Conservation (phyloP, 2,113 vertebrate genomes). For the Regulus satrapa region DNA sequence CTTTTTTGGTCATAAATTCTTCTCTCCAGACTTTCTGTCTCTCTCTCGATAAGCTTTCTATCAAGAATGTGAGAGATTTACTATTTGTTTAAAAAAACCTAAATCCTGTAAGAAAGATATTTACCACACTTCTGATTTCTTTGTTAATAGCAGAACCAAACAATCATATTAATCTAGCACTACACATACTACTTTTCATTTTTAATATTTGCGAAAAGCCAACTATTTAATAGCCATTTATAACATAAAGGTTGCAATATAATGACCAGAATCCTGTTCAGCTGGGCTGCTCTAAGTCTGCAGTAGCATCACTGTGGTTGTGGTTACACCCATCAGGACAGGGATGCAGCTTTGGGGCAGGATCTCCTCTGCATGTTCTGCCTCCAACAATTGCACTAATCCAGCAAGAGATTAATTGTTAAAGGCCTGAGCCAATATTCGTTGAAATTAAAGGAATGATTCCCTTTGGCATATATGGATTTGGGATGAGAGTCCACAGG, state of each 20-base stretch:
- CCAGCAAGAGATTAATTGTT: not conserved
- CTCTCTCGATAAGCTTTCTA: too few species aligned
- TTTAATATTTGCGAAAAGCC: too few species aligned
- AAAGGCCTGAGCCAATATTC: not conserved
- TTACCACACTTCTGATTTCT: too few species aligned
- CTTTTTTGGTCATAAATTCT: too few species aligned
- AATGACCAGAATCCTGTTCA: not conserved
- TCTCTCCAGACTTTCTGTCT: too few species aligned
- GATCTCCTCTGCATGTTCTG: not conserved
- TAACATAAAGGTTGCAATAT: not conserved
- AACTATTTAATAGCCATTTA: too few species aligned
- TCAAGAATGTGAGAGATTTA: too few species aligned
- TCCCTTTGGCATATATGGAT: not conserved
- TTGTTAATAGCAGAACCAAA: too few species aligned
- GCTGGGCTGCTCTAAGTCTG: not conserved
- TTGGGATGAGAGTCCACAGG: not conserved
- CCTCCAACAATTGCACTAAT: not conserved
- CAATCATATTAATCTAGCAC: too few species aligned
- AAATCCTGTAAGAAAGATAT: too few species aligned
- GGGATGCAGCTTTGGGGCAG: not conserved
- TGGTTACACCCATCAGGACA: accelerated
- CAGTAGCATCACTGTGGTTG: not conserved
- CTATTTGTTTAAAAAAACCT: too few species aligned
- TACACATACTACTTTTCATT: too few species aligned
- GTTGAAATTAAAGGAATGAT: not conserved